Evolutionary conservation across 2,113 vertebrate genomes (phyloP).

Genomic region (Callithrix jacchus): DNA sequence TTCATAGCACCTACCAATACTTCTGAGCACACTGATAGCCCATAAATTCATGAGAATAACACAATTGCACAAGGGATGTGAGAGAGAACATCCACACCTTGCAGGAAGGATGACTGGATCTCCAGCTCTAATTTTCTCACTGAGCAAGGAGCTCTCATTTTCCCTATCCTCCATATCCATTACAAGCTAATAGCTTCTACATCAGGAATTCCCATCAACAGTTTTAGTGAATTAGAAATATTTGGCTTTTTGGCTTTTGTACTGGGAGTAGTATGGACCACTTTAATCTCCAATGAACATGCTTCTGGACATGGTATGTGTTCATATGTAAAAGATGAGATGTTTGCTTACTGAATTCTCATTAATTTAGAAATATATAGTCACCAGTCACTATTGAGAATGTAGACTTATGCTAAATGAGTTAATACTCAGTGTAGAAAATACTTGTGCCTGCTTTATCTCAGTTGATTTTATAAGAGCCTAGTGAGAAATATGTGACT

Average conservation of each 20-base stretch:
- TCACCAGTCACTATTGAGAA: constrained; percentile 23
- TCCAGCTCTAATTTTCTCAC: background rate
- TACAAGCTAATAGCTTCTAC: background rate
- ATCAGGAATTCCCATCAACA: background rate
- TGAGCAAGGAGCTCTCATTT: background rate
- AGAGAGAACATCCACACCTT: background rate
- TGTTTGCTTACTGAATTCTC: background rate
- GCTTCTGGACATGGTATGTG: background rate
- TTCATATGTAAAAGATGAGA: background rate
- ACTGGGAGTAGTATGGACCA: background rate
- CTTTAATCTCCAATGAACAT: background rate
- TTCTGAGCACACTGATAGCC: background rate
- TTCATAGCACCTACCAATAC: background rate
- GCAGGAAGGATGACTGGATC: background rate
- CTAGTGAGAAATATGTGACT: background rate
- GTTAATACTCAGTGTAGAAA: background rate
- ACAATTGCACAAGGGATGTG: background rate
- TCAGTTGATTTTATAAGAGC: background rate
- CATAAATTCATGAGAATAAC: background rate
- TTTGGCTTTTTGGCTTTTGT: background rate
- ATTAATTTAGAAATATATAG: constrained; percentile 19
- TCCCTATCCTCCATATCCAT: background rate
- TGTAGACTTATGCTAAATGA: background rate
- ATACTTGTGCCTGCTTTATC: background rate
- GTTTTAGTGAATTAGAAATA: background rate